phyloP scores from a whole-genome alignment of 2,888 invertebrate genomes.

The Erebia aethiops region DNA sequence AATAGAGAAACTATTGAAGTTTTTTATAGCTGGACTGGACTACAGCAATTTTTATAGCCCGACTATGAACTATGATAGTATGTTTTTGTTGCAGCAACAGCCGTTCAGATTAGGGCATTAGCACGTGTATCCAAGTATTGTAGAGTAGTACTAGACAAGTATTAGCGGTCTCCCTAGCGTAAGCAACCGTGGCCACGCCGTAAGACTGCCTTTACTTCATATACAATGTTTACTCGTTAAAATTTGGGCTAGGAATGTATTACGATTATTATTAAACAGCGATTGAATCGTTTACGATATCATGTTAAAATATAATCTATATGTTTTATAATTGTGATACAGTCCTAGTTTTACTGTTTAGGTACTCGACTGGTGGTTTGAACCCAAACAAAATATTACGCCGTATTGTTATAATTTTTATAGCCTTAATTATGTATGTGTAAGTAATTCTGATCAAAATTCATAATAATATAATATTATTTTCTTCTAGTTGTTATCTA shows the following conservation, averaged over 20 bases:
- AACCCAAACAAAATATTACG: neutral
- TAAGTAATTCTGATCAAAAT: conserved; percentile 6
- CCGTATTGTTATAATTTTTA: neutral
- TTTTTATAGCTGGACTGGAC: neutral
- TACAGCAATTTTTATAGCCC: neutral
- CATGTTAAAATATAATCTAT: neutral
- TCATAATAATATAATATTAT: neutral
- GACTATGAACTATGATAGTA: neutral
- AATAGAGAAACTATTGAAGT: neutral
- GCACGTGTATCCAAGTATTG: conserved; percentile 33
- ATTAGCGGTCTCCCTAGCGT: conserved; percentile 26
- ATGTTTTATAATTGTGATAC: conserved; percentile 7
- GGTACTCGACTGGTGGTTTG: conserved; percentile 43
- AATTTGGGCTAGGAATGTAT: conserved; percentile 25
- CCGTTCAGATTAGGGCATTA: conserved; percentile 30
- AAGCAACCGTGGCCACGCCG: conserved; percentile 51
- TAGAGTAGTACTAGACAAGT: conserved; percentile 26
- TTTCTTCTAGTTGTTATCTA: too few relatives aligned
- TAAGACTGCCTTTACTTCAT: conserved; percentile 70
- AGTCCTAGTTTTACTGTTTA: conserved; percentile 12
- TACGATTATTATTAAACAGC: conserved; percentile 10
- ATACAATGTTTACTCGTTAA: conserved; percentile 71
- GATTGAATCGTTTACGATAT: conserved; percentile 1
- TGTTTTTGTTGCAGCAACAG: conserved; percentile 25
- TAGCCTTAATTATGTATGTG: neutral